A percentile compares a stretch with the other conserved stretches of the same genome.
Evolutionary conservation across 2,888 invertebrate genomes (phyloP).

Genomic region (Drosophila limbata): DNA sequence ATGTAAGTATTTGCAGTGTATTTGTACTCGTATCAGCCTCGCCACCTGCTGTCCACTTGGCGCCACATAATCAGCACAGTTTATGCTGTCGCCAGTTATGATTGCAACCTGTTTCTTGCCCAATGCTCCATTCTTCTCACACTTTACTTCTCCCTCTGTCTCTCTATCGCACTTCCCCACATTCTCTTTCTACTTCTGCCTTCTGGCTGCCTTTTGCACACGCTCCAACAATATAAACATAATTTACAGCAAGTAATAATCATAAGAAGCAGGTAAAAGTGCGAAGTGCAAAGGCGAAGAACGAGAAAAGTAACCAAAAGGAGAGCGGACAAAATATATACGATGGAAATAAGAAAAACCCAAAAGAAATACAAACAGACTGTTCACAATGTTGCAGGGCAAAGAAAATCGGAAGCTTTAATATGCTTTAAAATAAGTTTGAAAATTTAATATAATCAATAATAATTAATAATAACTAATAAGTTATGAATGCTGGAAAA

Average conservation of each 20-base stretch:
- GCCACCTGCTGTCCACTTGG: conserved; percentile 48
- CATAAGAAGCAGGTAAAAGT: conserved; percentile 71
- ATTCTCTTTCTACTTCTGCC: background rate
- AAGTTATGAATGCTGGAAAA: background rate
- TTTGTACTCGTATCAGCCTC: conserved; percentile 3
- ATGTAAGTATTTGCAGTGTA: conserved; percentile 16
- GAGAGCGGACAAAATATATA: background rate
- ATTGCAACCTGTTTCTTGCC: conserved; percentile 14
- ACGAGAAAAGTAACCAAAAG: conserved; percentile 7
- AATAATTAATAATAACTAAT: too few species aligned
- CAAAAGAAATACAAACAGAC: conserved; percentile 10
- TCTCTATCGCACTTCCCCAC: background rate
- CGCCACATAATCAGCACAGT: conserved; percentile 69
- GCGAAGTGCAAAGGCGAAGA: conserved; percentile 42
- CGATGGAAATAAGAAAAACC: conserved; percentile 12
- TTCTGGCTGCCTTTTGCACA: conserved; percentile 52
- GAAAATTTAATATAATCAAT: background rate
- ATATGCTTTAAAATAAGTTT: conserved; percentile 11
- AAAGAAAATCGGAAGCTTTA: conserved; percentile 2
- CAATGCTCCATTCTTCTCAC: background rate
- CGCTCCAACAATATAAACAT: conserved; percentile 70
- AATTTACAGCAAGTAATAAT: conserved; percentile 70
- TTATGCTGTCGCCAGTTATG: conserved; percentile 66
- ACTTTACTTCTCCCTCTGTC: background rate
- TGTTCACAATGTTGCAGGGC: background rate